Evolutionary conservation across 2,113 vertebrate genomes (phyloP), one percentile per base, ranked within the genome.

Genomic region (Oncorhynchus masou): DNA sequence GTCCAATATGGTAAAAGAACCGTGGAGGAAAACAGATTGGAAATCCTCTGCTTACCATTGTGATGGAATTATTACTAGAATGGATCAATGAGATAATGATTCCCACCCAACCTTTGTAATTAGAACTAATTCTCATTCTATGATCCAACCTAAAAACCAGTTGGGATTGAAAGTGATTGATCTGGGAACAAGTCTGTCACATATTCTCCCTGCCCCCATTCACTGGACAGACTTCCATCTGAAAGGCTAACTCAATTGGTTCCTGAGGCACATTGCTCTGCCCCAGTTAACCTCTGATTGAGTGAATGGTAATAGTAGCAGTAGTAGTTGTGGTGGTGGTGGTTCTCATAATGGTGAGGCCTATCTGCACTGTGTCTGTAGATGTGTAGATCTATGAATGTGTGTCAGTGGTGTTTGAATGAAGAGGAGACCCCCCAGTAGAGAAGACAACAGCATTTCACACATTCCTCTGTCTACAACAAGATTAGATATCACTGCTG

Each of bases 211-310:
- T 66, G 77, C 82, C 77, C 76, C 71, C 57, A 85, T 85, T 29
- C 79, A 78, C 74, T 66, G 49, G 68, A 74, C 64, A 67, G 73
- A 83, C 73, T 29, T 51, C 73, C 78, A 85, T 85, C 68, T 87
- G 84, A 92, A 92, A 82, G 75, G 80, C 66, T 86, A 89, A 89
- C 80, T 88, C 89, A 78, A 82, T 89, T 84, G 81, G 83, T 89
- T 83, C 83, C 67, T 68, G 27, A 6, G 24, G 39, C 68, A 64
- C 25, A 8, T 54, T 54, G 51, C 51, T 54, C 4, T 24, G 62
- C 19, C 22, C n/a, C 66, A 49, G 45, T 57, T 20, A 31, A 25
- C 1, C 39, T 1, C 64, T 89, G 90, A 90, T 74, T 70, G 86
- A 45, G 39, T 45, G 39, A 2, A 12, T 45, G 39, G 39, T 45